phyloP scores from a whole-genome alignment of 2,888 invertebrate genomes.

The Congeria kusceri region DNA sequence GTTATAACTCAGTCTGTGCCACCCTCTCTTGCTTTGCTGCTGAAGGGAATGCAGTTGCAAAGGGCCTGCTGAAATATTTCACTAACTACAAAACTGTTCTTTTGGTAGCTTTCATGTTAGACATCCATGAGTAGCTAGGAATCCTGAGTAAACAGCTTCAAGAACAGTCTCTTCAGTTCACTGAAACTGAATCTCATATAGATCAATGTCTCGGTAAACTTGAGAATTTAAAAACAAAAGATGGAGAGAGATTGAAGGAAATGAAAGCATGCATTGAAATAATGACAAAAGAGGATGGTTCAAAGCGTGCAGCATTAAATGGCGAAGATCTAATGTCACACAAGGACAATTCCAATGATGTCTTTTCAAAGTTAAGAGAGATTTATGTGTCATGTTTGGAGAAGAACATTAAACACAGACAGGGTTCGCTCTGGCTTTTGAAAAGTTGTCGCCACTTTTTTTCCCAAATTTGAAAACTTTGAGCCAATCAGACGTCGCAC shows the following conservation, averaged over 20 bases:
- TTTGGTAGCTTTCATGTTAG: slow-evolving; percentile 18
- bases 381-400: too few relatives aligned
- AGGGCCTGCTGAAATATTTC: slow-evolving; percentile 27
- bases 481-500: too few relatives aligned
- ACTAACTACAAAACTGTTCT: slow-evolving; percentile 21
- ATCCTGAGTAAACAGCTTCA: slow-evolving; percentile 18
- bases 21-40: slow-evolving; percentile 32
- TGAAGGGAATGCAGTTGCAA: slow-evolving; percentile 19
- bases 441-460: too few relatives aligned
- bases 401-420: slow-evolving; percentile 35
- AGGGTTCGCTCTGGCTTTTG: too few relatives aligned
- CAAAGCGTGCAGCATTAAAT: neutral
- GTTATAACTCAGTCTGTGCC: slow-evolving; percentile 26
- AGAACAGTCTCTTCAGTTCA: slow-evolving; percentile 3
- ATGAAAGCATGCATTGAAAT: slow-evolving; percentile 13
- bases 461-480: too few relatives aligned
- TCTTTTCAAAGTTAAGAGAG: too few relatives aligned
- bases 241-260: slow-evolving; percentile 3
- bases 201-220: slow-evolving; percentile 7
- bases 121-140: slow-evolving; percentile 29
- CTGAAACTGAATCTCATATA: neutral
- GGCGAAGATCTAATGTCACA: neutral
- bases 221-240: neutral
- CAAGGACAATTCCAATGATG: too few relatives aligned
- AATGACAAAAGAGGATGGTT: neutral